Base-by-base conservation (phyloP, 2,797 vertebrate genomes). In the Trematomus bernacchii region DNA sequence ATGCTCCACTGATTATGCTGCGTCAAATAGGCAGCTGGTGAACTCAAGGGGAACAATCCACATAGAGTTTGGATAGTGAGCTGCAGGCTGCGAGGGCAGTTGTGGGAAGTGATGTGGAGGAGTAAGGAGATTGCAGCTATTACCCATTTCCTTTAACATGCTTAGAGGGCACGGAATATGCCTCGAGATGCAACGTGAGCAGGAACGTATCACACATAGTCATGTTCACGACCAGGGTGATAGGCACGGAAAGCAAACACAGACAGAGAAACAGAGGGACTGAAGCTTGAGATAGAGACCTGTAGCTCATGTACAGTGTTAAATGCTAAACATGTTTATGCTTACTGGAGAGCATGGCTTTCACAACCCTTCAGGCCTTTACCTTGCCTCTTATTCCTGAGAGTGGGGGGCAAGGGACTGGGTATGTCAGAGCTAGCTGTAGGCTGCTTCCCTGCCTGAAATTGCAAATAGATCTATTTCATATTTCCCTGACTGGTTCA, bases 311-410 rank as follows among this genome's bases (percentile, higher is more conserved):
- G 71, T 62, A 59, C 57, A 40, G 82, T 80, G 88, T 88, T 82
- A 87, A 90, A 91, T 89, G 82, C 86, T 83, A 87, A 91, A 86
- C 72, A 84, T 85, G 73, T 66, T 82, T 37, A 76, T 82, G 77
- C 85, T 85, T 67, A 84, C 80, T 73, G 78, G 83, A 72, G 82
- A 87, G 78, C 71, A 71, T 21, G 61, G 68, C 66, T 83, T 73
- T 76, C 60, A 77, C 57, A 72, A 60, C 75, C 70, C 85, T 79
- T 54, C n/a, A 3, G 83, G 81, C 80, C 58, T 70, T 76, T 83
- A 75, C 13, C 51, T 75, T 73, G 47, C 78, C 65, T 82, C 76
- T 54, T 77, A 82, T 78, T 88, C 71, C 74, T 62, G 70, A 66
- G 81, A 59, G 47, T 3, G 57, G 19, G 2, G 8, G 63, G 74